phyloP scores from a whole-genome alignment of 2,888 invertebrate genomes.

The Epinotia nisella region DNA sequence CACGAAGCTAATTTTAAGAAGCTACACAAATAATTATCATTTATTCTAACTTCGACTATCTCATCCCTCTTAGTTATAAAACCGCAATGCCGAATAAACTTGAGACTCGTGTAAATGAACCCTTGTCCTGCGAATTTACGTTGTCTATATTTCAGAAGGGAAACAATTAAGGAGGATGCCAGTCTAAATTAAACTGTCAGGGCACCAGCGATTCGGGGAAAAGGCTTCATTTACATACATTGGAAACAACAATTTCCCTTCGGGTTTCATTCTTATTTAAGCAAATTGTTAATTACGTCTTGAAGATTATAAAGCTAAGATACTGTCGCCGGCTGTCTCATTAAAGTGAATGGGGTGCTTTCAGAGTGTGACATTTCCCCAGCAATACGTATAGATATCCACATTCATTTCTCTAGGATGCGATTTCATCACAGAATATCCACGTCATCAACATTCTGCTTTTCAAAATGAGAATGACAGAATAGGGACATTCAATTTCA shows the following conservation, averaged over 20 bases:
- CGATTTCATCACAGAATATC: too few relatives aligned
- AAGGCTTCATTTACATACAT: slow-evolving; percentile 61
- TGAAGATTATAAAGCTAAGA: background rate
- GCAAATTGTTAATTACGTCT: slow-evolving; percentile 29
- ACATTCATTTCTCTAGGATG: too few relatives aligned
- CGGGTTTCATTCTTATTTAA: slow-evolving; percentile 33
- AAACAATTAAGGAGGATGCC: slow-evolving; percentile 71
- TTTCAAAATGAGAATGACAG: too few relatives aligned
- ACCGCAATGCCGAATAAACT: slow-evolving; percentile 51
- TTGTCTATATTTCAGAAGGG: slow-evolving; percentile 60
- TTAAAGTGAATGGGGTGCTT: background rate
- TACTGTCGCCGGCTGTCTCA: background rate
- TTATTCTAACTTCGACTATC: background rate
- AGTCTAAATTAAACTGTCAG: slow-evolving; percentile 72
- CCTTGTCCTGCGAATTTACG: slow-evolving; percentile 64
- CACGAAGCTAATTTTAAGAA: too few relatives aligned
- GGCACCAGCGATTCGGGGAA: slow-evolving; percentile 56
- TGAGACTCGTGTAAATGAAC: slow-evolving; percentile 51
- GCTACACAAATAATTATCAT: too few relatives aligned
- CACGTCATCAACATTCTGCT: too few relatives aligned
- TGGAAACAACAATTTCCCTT: slow-evolving; percentile 47
- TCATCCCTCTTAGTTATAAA: slow-evolving; percentile 10
- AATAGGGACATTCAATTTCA: too few relatives aligned
- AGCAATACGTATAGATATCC: background rate
- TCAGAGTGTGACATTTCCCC: background rate